These are phyloP conservation scores for Argyrosomus regius DNA, from an alignment of 2,797 vertebrate genomes.

Conservation along the genomic window DNA sequence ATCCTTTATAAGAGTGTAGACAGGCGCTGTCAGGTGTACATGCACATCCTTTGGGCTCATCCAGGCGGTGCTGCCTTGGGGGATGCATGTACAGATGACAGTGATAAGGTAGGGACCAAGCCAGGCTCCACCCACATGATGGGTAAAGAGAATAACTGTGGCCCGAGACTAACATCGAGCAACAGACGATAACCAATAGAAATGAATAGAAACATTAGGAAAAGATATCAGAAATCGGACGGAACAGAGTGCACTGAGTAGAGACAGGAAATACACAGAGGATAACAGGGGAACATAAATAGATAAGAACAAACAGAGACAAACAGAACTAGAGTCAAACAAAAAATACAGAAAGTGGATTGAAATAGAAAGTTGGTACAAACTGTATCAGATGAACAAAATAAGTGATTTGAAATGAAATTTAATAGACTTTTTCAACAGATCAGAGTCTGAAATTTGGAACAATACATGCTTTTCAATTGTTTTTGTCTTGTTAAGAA, in stretches of 20 bases:
- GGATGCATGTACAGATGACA: conserved; percentile 77
- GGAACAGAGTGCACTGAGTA: conserved; percentile 65
- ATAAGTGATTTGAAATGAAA: conserved; percentile 45
- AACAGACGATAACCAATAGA: conserved; percentile 63
- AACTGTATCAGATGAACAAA: conserved; percentile 51
- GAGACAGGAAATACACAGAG: conserved; percentile 69
- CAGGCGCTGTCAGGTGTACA: conserved; percentile 75
- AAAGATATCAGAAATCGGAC: conserved; percentile 53
- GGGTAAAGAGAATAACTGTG: conserved; percentile 70
- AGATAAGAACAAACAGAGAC: conserved; percentile 53
- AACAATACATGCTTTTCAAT: conserved; percentile 21
- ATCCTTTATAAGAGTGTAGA: conserved; percentile 68
- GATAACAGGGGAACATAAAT: conserved; percentile 52
- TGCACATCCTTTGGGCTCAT: conserved; percentile 62
- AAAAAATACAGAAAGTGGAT: conserved; percentile 39
- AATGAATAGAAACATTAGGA: conserved; percentile 57
- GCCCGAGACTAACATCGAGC: conserved; percentile 62
- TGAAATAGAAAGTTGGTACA: conserved; percentile 42
- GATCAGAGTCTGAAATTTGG: conserved; percentile 39
- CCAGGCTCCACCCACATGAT: conserved; percentile 68
- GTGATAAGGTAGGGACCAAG: conserved; percentile 69
- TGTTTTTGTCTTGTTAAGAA: conserved; percentile 8
- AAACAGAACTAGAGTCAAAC: conserved; percentile 46
- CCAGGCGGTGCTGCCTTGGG: conserved; percentile 34
- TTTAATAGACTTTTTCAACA: conserved; percentile 39